Percentiles rank a stretch among this genome's conserved stretches.
phyloP scores from a whole-genome alignment of 2,888 invertebrate genomes.

The Epistrophe eligans region DNA sequence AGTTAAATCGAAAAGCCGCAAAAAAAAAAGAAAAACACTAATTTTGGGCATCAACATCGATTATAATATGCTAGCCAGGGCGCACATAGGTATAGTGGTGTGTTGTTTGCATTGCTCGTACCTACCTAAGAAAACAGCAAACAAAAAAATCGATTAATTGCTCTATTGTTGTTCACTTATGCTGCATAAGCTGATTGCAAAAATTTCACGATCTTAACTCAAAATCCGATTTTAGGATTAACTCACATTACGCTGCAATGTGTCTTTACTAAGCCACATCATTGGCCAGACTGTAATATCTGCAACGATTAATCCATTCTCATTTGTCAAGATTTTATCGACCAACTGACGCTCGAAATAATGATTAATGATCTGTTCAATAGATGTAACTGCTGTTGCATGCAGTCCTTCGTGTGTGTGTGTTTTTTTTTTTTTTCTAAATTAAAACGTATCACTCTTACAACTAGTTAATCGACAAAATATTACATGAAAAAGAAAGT shows the following conservation, averaged over 20 bases:
- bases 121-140: neutral
- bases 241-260: constrained; percentile 45
- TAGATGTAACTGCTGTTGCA: constrained; percentile 52
- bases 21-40: constrained; percentile 56
- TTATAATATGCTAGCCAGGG: neutral
- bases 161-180: constrained; percentile 59
- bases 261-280: constrained; percentile 3
- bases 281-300: constrained; percentile 49
- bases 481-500: constrained; percentile 47
- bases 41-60: constrained; percentile 55
- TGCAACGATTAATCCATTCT: constrained; percentile 67
- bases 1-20: constrained; percentile 68
- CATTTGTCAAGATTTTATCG: constrained; percentile 72
- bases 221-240: constrained; percentile 54
- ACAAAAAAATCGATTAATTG: constrained; percentile 64
- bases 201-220: constrained; percentile 46
- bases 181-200: constrained; percentile 47
- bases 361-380: constrained; percentile 64
- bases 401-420: constrained; percentile 33
- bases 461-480: constrained; percentile 41
- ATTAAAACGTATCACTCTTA: constrained; percentile 13
- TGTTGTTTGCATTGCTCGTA: constrained; percentile 29
- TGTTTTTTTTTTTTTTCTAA: constrained; percentile 1
- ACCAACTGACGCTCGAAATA: constrained; percentile 64
- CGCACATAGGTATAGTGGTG: neutral